Evolutionary conservation across 23 tunicate genomes (phyloP), one percentile per base, ranked within the genome.

Genomic region (Trididemnum miniatum): DNA sequence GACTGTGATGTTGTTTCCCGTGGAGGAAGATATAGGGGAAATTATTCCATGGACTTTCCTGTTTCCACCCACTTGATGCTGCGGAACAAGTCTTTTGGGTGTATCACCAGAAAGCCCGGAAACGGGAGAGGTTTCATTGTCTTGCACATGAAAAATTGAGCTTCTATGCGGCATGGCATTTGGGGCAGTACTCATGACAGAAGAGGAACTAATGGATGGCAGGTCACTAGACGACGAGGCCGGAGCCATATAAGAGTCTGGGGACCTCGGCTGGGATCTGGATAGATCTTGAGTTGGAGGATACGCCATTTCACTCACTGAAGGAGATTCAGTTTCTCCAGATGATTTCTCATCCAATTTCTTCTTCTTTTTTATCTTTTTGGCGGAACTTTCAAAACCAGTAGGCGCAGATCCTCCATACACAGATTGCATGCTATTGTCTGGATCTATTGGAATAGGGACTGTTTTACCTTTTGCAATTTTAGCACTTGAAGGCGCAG

Each of bases 391-490:
- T n/a, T n/a, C n/a, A 35, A 35, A 71, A 29, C n/a, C 7, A 34
- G 30, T 2, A 69, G 71, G 20, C 34, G 83, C 62, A 50, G 74
- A 9, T 25, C 35, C 79, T 32, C 63, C 50, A 54, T 77, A 77
- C 12, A 15, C 23, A 37, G 76, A n/a, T 29, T 33, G 29, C 22
- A 50, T n/a, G 22, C 78, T 36, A 23, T 88, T 87, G 22, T 88
- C 73, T 1, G 98, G 89, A 59, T 87, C 97, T 20, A 84, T 71
- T 1, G 97, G 97, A n/a, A 92, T 79, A 35, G 91, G 97, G 57
- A 92, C 97, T 3, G 89, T 87, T 73, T 87, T 92, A 31, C 97
- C 97, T 79, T 92, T 92, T 0, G 79, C 91, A 34, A 59, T 82
- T 75, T 88, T 88, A 1, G 24, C 36, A 24, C 90, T 90, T 23